Percentiles rank a stretch among this genome's conserved stretches.
Evolutionary conservation across 2,113 vertebrate species (phyloP).

Genomic region (Lepisosteus osseus): DNA sequence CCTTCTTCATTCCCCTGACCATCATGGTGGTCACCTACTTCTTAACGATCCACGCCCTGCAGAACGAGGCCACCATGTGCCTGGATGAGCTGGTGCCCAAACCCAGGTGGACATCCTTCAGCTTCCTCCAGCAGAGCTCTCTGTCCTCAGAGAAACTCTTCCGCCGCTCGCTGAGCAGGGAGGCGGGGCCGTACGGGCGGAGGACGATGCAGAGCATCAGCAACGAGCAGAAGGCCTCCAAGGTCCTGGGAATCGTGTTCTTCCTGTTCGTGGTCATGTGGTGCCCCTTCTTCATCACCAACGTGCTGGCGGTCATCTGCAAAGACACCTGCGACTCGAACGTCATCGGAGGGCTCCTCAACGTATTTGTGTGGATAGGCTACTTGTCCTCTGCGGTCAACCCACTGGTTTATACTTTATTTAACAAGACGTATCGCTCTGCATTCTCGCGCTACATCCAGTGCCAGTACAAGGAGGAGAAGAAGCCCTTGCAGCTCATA

Average conservation of each 20-base stretch:
- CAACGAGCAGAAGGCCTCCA: conserved; percentile 95
- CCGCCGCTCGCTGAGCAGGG: conserved; percentile 77
- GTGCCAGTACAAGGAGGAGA: conserved; percentile 84
- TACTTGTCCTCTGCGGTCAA: conserved; percentile 94
- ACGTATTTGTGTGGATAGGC: conserved; percentile 94
- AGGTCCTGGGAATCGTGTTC: conserved; percentile 94
- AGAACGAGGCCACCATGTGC: conserved; percentile 85
- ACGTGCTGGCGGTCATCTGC: conserved; percentile 86
- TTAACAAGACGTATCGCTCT: conserved; percentile 89
- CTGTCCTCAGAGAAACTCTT: conserved; percentile 86
- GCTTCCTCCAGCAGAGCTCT: conserved; percentile 82
- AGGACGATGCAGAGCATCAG: conserved; percentile 91
- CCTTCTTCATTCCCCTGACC: conserved; percentile 90
- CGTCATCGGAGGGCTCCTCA: conserved; percentile 78
- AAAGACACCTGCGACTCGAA: conserved; percentile 68
- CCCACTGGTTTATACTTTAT: conserved; percentile 88
- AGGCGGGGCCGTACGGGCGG: conserved; percentile 61
- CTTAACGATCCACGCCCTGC: conserved; percentile 86
- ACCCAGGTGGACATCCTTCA: conserved; percentile 79
- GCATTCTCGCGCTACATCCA: conserved; percentile 87
- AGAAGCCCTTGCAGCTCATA: conserved; percentile 86
- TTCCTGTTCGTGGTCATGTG: conserved; percentile 97
- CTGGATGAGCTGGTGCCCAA: conserved; percentile 77
- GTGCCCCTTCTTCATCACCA: conserved; percentile 96
- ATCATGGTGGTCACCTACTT: conserved; percentile 97